Percentiles rank a stretch among this genome's conserved stretches.
These are phyloP conservation scores for Calameuta pallipes DNA, from an alignment of 2,888 invertebrate genomes.

Conservation along the genomic window DNA sequence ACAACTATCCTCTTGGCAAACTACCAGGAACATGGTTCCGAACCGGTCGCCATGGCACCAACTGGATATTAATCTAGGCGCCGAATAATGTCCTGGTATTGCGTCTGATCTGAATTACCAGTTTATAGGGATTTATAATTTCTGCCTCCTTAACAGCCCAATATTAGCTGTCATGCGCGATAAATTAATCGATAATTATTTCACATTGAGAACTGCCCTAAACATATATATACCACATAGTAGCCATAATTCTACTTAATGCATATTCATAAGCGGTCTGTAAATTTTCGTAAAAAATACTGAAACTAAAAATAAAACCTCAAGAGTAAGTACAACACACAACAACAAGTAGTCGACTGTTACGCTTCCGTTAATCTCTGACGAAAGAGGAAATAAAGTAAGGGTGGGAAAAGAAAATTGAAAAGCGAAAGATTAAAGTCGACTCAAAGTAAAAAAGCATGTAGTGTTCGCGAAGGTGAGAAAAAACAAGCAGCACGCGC, in stretches of 20 bases:
- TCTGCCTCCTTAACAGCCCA: not conserved
- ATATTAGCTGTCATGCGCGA: not conserved
- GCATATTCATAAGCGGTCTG: not conserved
- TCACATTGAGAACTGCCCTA: not conserved
- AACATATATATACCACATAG: not conserved
- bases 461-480: not conserved
- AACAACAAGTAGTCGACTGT: not conserved
- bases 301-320: not conserved
- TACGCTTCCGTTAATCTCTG: not conserved
- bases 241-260: not conserved
- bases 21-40: constrained; percentile 50
- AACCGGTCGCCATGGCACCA: constrained; percentile 42
- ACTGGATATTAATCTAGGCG: constrained; percentile 57
- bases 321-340: not conserved
- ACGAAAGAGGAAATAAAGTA: not conserved
- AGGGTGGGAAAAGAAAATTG: not conserved
- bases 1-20: constrained; percentile 51
- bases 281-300: not conserved
- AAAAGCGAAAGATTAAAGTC: not conserved
- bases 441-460: not conserved
- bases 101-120: constrained; percentile 10
- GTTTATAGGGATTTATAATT: not conserved
- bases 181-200: not conserved
- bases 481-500: not conserved
- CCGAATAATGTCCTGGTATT: constrained; percentile 41